Evolutionary conservation across 2,888 invertebrate species (phyloP), one percentile per base, ranked within the genome.

Genomic region (Monoplex corrugatus): DNA sequence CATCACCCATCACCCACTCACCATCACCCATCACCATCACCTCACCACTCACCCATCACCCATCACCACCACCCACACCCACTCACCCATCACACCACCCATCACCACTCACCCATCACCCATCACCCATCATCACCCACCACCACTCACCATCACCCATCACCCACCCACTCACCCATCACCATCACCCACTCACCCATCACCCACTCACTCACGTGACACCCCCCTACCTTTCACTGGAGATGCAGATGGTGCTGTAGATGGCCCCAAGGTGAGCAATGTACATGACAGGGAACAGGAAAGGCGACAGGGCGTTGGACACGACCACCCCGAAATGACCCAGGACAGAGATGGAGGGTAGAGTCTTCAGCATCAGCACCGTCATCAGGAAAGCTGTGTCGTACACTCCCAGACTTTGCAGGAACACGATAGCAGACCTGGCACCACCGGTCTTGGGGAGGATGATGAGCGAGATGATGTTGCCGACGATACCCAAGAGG

Each of bases 221-320:
- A 32, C 16, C n/a, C 2, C 28, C 88, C 68, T 10, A 89, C 84
- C 90, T 82, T 45, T 90, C 90, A 19, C 82, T 83, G 35, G 90
- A 90, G 78, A 90, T 90, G 43, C 89, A 89, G 32, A 89, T 84
- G 50, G 90, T 90, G 72, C 89, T 90, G 89, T 90, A 90, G 84
- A 87, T 80, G 35, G 90, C 90, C 5, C 90, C 90, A 32, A 90
- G 50, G 87, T 90, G 90, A 8, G 90, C 78, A 35, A 89, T 75
- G 68, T 75, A 86, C n/a, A 44, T 75, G 32, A 89, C 35, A 19
- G 90, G 90, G 38, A 72, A 90, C 45, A 89, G 80, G 28, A 68
- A 44, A n/a, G 90, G 90, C 3, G 90, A 90, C 84, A 90, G 8
- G 43, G 86, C 87, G 35, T 90, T 90, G 84, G 87, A 87, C 43